Base-by-base conservation (phyloP, 1,140 invertebrate genomes). In the Drosophila prosaltans region DNA sequence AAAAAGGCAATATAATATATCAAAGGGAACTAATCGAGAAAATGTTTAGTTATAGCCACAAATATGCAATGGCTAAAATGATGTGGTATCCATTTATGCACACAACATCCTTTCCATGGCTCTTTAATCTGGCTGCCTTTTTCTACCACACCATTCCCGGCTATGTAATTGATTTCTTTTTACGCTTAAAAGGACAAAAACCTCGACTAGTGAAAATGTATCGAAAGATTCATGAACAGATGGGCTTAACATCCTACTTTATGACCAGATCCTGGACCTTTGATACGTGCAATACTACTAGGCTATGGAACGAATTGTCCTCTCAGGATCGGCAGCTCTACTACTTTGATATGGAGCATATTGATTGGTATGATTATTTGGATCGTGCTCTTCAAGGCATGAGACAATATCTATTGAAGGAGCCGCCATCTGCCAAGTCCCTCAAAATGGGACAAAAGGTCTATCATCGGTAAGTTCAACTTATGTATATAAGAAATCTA, bases 341-440 rank as follows among this genome's bases (percentile, higher is more conserved):
- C 83, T 93, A 93, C 6, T 96, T 96, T 81, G 95, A 95, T 76
- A 94, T 97, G 68, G 90, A 90, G 0, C 91, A 93, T 2, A 91
- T 97, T 51, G 93, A 95, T 60, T 97, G 96, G 96, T 78, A 92
- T 0, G 82, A 93, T 6, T 95, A 95, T 77, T 93, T 95, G 2
- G 76, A 92, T 7, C 91, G 91, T 21, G 94, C 95, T 68, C 92
- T 95, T 1, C 83, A 92, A 74, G 96, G 96, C 30, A 91, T 95
- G 26, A 92, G 95, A 40, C 92, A 94, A 3, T 96, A 95, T 81
- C 69, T 97, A 8, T 91, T 95, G 1, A 95, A 96, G 61, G 96
- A 97, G 57, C 94, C 95, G 64, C 80, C 94, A 1, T 94, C 93
- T 1, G 16, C 57, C n/a, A 66, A 85, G 61, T 95, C 95, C 1